Evolutionary conservation across 1,140 invertebrate species (phyloP).

Genomic region (Nomia melanderi): DNA sequence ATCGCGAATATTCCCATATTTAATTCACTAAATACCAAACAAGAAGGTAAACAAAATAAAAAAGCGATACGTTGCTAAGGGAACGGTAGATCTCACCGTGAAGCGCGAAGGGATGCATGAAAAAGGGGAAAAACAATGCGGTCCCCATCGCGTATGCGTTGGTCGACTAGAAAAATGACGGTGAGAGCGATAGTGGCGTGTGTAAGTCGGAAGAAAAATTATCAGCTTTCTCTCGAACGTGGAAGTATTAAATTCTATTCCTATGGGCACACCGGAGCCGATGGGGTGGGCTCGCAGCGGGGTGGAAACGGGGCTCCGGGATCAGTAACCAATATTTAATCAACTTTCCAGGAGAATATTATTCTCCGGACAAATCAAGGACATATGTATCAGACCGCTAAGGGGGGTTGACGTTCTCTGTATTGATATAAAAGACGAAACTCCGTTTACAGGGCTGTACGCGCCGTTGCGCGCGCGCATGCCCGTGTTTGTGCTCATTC

Average conservation of each 20-base stretch:
- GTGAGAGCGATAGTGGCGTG: not conserved
- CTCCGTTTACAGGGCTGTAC: constrained; percentile 29
- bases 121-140: not conserved
- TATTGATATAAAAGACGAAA: constrained; percentile 59
- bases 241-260: constrained; percentile 74
- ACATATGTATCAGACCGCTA: constrained; percentile 74
- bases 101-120: too few relatives aligned
- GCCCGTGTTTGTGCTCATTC: constrained; percentile 4
- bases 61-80: too few relatives aligned
- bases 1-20: too few relatives aligned
- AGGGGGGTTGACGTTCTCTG: constrained; percentile 57
- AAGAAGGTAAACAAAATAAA: too few relatives aligned
- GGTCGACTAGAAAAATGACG: constrained; percentile 3
- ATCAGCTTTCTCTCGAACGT: constrained; percentile 48
- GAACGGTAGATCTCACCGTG: too few relatives aligned
- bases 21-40: too few relatives aligned
- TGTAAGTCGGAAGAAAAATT: constrained; percentile 52
- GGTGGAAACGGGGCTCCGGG: constrained; percentile 49
- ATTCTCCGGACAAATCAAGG: constrained; percentile 79
- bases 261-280: constrained; percentile 59
- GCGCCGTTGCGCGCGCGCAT: constrained; percentile 3
- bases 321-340: constrained; percentile 78
- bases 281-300: constrained; percentile 57
- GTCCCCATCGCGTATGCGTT: not conserved
- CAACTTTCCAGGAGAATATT: constrained; percentile 77